Conservation (phyloP, 2,797 vertebrate species). For the Uromys caudimaculatus region DNA sequence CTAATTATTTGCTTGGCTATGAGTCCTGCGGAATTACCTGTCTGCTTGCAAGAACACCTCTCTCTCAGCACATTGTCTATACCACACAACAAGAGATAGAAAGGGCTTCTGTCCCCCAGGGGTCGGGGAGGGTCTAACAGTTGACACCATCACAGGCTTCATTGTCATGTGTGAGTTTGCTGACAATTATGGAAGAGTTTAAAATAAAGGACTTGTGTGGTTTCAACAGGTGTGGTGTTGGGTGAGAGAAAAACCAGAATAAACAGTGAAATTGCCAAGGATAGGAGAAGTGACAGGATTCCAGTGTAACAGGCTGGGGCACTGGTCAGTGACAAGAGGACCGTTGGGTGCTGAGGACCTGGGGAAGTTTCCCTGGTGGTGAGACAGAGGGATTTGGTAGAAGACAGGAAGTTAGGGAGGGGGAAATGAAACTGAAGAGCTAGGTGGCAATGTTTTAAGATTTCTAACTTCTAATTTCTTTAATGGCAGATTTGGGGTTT, state of each 20-base stretch:
- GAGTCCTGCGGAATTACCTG: conserved; percentile 23
- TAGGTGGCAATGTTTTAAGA: neutral
- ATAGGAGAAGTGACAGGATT: conserved; percentile 64
- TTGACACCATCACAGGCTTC: neutral
- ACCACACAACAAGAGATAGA: neutral
- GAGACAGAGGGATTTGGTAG: conserved; percentile 48
- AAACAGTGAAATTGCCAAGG: neutral
- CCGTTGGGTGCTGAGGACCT: neutral
- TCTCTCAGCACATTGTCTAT: neutral
- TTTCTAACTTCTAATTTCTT: conserved; percentile 19
- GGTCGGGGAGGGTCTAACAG: neutral
- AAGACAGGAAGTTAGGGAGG: neutral
- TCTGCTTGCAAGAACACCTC: neutral
- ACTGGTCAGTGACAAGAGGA: conserved; percentile 63
- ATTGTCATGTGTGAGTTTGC: neutral
- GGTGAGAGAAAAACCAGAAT: neutral
- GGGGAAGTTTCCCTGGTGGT: conserved; percentile 59
- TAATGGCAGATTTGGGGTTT: neutral
- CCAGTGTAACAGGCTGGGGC: conserved; percentile 1
- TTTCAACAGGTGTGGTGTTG: conserved; percentile 42
- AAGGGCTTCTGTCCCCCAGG: neutral
- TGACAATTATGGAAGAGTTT: neutral
- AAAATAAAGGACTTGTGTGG: conserved; percentile 32
- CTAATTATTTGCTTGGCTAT: neutral
- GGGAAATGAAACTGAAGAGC: conserved; percentile 74